phyloP scores from a whole-genome alignment of 2,113 vertebrate genomes.

The Girardinichthys multiradiatus region DNA sequence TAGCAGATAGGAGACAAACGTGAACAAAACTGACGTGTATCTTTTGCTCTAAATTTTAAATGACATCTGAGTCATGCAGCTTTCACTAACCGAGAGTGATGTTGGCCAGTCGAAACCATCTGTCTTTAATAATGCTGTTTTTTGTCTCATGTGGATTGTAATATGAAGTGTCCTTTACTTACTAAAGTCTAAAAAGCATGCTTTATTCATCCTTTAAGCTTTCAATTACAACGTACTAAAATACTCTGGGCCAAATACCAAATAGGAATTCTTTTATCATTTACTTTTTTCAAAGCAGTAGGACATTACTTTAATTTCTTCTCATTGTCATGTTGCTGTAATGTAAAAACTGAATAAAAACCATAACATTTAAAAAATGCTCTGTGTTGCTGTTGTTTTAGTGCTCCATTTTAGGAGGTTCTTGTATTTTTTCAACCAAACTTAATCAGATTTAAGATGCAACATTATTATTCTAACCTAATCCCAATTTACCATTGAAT shows the following conservation, averaged over 20 bases:
- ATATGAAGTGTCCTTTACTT: slow-evolving; percentile 6
- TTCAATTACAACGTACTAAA: background rate
- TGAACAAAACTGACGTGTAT: background rate
- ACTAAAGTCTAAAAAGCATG: background rate
- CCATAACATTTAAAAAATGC: too few species aligned
- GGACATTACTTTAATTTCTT: background rate
- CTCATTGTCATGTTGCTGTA: background rate
- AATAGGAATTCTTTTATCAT: too few species aligned
- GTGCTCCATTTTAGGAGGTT: too few species aligned
- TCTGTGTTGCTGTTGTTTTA: too few species aligned
- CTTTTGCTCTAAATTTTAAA: background rate
- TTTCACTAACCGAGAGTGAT: slow-evolving; percentile 1
- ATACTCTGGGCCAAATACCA: too few species aligned
- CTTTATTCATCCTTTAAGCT: background rate
- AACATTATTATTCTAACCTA: background rate
- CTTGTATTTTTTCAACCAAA: too few species aligned
- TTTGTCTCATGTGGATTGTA: background rate
- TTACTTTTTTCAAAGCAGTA: too few species aligned
- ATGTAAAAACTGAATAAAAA: background rate
- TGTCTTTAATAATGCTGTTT: too few species aligned
- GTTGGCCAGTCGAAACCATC: background rate
- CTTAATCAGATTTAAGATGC: background rate
- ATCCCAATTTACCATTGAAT: background rate
- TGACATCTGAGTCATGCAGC: slow-evolving; percentile 24
- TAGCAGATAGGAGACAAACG: background rate